Evolutionary conservation across 2,797 vertebrate genomes (phyloP), one percentile per base, ranked within the genome.

Genomic region (Muscicapa striata): DNA sequence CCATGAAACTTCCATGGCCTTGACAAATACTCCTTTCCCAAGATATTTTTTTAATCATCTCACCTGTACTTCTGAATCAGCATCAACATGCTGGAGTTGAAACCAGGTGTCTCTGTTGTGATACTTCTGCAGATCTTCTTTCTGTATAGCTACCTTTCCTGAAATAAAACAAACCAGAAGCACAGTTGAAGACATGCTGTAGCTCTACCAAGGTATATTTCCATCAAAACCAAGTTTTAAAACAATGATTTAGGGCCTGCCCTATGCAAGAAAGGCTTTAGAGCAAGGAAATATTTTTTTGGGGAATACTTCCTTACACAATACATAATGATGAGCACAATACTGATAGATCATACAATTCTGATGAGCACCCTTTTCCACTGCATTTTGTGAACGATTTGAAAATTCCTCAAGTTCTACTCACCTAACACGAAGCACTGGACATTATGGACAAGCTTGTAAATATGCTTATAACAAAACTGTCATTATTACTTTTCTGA

Each of bases 101-200:
- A 99, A 99, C 99, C 99, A 99, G 58, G 99, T 99, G 98, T 99
- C 99, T 98, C 99, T 99, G 93, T 99, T 99, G 40, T 99, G 99
- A 94, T 99, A 99, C 94, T 99, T 99, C 97, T 99, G 99, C 92
- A 99, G 96, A 96, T 99, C 99, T 94, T 99, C 99, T 84, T 99
- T 99, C 98, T 99, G 98, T 94, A 99, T 99, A 8, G 99, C 99
- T 68, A 99, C 99, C 95, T 99, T 99, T 69, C 99, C 99, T 99
- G 79, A 18, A 96, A 92, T 12, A 92, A 84, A 96, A 90, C 41
- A 96, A 94, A 95, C 4, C 36, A 95, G 66, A 96, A 85, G 57
- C 41, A 93, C 32, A 67, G 70, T 86, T 92, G 87, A 91, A 83
- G 64, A 82, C 3, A 79, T 7, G 38, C 32, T 68, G 26, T 22